Evolutionary conservation across 2,113 vertebrate genomes (phyloP).

Genomic region (Isichthys henryi): DNA sequence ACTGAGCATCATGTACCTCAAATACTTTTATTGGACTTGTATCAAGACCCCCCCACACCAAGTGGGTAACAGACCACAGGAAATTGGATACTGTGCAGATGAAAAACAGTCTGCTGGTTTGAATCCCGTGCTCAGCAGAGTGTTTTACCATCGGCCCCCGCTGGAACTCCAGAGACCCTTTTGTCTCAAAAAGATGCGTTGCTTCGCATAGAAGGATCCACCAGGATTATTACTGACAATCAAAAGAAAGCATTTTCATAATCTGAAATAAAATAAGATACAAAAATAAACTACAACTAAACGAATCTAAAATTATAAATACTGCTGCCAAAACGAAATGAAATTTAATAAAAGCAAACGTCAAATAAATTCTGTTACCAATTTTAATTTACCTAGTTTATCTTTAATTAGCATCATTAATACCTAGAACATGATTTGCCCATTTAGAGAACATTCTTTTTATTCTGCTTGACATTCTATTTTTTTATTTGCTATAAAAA

Average conservation of each 20-base stretch:
- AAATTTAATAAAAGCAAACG: not conserved
- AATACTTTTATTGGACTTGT: not conserved
- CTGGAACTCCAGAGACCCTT: not conserved
- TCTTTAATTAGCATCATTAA: not conserved
- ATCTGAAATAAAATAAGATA: not conserved
- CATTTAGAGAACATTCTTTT: not conserved
- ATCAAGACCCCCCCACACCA: not conserved
- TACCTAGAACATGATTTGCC: not conserved
- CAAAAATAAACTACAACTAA: not conserved
- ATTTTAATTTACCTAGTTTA: not conserved
- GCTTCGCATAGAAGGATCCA: not conserved
- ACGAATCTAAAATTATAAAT: not conserved
- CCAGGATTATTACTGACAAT: not conserved
- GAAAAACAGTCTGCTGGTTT: not conserved
- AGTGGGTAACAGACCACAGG: constrained; percentile 3
- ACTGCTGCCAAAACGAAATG: not conserved
- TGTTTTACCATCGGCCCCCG: not conserved
- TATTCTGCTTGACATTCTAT: not conserved
- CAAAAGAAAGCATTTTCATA: not conserved
- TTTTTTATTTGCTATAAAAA: not conserved
- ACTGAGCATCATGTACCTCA: not conserved
- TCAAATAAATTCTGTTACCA: not conserved
- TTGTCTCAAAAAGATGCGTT: not conserved
- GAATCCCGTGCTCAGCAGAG: not conserved
- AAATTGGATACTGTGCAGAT: not conserved